Conservation (phyloP, 1,140 invertebrate genomes). For the Planococcus citri region DNA sequence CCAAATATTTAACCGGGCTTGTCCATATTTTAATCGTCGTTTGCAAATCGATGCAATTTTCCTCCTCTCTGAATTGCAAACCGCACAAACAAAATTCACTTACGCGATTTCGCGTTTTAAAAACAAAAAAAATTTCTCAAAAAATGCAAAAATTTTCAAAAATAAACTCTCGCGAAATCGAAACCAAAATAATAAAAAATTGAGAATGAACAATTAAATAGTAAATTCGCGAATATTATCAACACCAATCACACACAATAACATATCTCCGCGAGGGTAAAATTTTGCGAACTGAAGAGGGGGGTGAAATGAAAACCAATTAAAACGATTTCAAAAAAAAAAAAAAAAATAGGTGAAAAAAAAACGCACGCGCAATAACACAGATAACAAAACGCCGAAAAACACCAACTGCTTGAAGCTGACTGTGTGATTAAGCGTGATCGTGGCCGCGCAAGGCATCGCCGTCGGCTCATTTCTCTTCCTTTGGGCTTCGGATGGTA, state of each 20-base stretch:
- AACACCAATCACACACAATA: not conserved
- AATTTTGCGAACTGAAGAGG: too few species aligned
- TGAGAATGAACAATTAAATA: not conserved
- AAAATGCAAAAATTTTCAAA: not conserved
- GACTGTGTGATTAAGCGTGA: not conserved
- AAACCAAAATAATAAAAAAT: not conserved
- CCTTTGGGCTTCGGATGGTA: not conserved
- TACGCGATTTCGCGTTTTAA: not conserved
- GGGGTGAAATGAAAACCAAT: not conserved
- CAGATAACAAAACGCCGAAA: not conserved
- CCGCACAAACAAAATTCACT: not conserved
- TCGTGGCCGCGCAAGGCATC: not conserved
- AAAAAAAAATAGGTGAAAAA: not conserved
- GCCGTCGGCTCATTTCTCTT: slow-evolving; percentile 1
- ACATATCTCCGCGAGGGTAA: too few species aligned
- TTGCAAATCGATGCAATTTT: too few species aligned
- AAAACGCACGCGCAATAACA: not conserved
- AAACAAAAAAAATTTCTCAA: not conserved
- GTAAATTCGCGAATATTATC: not conserved
- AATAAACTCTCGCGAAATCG: not conserved
- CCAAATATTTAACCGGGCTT: not conserved
- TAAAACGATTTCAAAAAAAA: not conserved
- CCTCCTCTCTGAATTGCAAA: too few species aligned
- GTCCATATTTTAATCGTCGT: not conserved
- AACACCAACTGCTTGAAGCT: not conserved